Base-by-base conservation (phyloP, 1,140 invertebrate genomes). In the Brachionus rubens region DNA sequence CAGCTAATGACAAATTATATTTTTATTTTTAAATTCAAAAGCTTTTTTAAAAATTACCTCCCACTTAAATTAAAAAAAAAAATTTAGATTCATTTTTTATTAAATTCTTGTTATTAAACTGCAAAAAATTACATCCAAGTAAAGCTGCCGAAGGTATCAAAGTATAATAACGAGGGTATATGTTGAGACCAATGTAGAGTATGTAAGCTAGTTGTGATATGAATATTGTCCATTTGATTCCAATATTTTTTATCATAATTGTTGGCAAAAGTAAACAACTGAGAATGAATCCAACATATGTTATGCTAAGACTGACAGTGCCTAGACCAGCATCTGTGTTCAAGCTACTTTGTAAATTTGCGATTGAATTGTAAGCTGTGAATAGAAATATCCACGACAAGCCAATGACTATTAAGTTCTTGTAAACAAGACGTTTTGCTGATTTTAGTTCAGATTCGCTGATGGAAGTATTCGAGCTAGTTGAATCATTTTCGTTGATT, bases 181-280 rank as follows among this genome's bases (percentile, higher is more conserved):
- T 94, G 84, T 98, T 94, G 2, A 92, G 90, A 6, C 87, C 91
- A 80, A 98, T 94, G 85, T 97, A 98, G 0, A 92, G 89, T 4
- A 91, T 91, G 85, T 97, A 97, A 81, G 92, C 92, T 41, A 92
- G 82, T 90, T 96, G 92, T 9, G 91, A 92, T 12, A 92, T 80
- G 72, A 92, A 92, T 14, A 98, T 87, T 0, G 94, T 96, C 91
- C 93, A 94, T 85, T 98, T 98, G 65, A 93, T 93, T 6, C 93
- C 95, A 72, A 98, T 87, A 80, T 90, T 88, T 80, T 91, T 91
- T 80, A 94, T 94, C 9, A 81, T 67, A 56, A 80, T 78, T n/a
- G 92, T 92, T 7, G 94, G 93, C 16, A 96, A 88, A 85, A 97
- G 94, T 83, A 95, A 91, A 83, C 91, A 96, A 14, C 92, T 94